These are phyloP conservation scores for Platanista minor DNA, from an alignment of 2,113 vertebrate genomes.

Conservation along the genomic window DNA sequence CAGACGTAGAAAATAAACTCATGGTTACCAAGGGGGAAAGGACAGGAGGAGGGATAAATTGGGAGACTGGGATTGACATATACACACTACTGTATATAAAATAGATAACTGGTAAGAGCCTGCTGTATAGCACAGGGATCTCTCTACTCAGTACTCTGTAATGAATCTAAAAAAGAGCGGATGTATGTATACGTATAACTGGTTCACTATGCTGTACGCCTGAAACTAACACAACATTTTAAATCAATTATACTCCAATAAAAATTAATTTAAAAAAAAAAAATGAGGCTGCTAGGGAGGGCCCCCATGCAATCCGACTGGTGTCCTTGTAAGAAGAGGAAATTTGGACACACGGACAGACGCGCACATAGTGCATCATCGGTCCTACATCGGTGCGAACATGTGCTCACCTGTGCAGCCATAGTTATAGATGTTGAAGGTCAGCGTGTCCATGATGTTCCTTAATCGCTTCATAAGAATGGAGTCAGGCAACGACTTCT, in stretches of 20 bases:
- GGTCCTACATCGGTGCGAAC: fast-evolving
- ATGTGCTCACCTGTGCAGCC: slow-evolving; percentile 90
- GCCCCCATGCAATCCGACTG: neutral
- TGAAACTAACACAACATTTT: neutral
- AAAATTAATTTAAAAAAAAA: neutral
- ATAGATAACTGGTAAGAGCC: neutral
- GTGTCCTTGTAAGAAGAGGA: neutral
- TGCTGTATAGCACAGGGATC: neutral
- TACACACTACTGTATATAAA: neutral
- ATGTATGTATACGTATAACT: neutral
- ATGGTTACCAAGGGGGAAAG: neutral
- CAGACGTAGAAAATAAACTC: neutral
- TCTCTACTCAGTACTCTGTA: neutral
- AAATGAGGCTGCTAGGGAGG: neutral
- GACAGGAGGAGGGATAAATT: neutral
- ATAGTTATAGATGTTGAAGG: slow-evolving; percentile 93
- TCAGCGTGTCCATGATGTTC: slow-evolving; percentile 92
- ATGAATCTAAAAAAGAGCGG: neutral
- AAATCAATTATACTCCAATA: neutral
- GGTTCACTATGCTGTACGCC: neutral
- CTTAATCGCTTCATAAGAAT: slow-evolving; percentile 84
- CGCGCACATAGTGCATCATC: fast-evolving
- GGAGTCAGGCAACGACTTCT: slow-evolving; percentile 87
- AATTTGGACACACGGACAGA: too few species aligned
- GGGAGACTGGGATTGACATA: neutral